Evolutionary conservation across 2,888 invertebrate genomes (phyloP), one percentile per base, ranked within the genome.

Genomic region (Lymantria dispar): DNA sequence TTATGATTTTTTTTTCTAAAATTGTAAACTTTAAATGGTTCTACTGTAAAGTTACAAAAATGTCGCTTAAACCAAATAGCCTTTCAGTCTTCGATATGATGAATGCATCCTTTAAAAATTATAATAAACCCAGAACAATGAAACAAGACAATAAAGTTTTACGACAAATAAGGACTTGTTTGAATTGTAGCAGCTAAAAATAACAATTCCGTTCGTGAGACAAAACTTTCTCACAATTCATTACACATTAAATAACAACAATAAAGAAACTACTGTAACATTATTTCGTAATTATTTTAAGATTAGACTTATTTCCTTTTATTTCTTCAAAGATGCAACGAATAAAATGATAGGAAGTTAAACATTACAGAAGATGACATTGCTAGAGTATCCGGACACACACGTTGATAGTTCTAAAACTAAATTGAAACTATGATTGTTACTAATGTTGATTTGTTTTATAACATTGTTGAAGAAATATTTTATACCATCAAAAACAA

Each of bases 301-400:
- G 78, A 84, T 85, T 81, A 83, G 65, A 54, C 60, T 54, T 52
- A 62, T 69, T 76, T 78, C 73, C 78, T 64, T 62, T 64, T 67
- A 59, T 61, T 71, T 64, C 40, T 8, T 42, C 22, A 38, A 38
- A 38, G n/a, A 62, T 48, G 52, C 58, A 58, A 47, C 51, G 45
- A 45, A 50, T 54, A 52, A 76, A 76, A 78, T 77, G 41, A 68
- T 71, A 69, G 80, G 81, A 85, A 81, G 76, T 72, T 48, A 66
- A 60, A 62, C 62, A 83, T 83, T 84, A 84, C 55, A 61, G 55
- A 54, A 61, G 60, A 65, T 52, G 54, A 49, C 55, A 76, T 72
- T 75, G 69, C 68, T 68, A 53, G 62, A 56, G 68, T 78, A 78
- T 86, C 85, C 84, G 85, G 79, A 81, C 80, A 75, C 78, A 80